Conservation (phyloP, 2,888 invertebrate genomes). For the Pyrrhosoma nymphula region DNA sequence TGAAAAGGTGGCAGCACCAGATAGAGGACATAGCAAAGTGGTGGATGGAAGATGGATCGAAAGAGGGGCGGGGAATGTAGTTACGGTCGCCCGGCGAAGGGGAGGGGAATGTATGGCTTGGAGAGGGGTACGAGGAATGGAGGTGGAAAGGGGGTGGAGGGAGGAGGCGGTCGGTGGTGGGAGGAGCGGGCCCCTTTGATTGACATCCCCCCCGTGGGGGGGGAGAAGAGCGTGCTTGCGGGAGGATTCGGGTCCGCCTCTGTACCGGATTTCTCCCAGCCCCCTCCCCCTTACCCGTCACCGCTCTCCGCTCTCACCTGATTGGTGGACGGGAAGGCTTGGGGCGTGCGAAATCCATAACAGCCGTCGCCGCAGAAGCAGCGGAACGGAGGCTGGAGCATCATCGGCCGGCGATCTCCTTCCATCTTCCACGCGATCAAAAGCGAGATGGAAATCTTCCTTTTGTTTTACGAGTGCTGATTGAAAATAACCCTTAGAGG, state of each 20-base stretch:
- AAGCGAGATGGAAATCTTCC: background rate
- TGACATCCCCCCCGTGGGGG: background rate
- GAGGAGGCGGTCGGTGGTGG: background rate
- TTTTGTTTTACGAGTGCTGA: background rate
- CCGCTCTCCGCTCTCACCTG: slow-evolving; percentile 44
- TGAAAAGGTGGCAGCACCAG: slow-evolving; percentile 15
- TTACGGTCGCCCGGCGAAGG: background rate
- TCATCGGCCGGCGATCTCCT: background rate
- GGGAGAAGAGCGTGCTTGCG: background rate
- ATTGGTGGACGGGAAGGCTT: slow-evolving; percentile 40
- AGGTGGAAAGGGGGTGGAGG: background rate
- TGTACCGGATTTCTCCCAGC: slow-evolving; percentile 34
- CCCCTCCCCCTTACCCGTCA: background rate
- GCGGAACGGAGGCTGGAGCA: background rate
- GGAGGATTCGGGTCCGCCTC: slow-evolving; percentile 52
- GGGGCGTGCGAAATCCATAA: slow-evolving; percentile 62
- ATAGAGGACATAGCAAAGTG: background rate
- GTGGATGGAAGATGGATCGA: background rate
- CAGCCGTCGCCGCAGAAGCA: slow-evolving; percentile 11
- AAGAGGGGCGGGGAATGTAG: background rate
- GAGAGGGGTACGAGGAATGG: background rate
- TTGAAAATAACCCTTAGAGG: background rate
- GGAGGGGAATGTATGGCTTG: background rate
- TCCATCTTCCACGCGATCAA: background rate
- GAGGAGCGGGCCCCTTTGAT: slow-evolving; percentile 58